These are phyloP conservation scores for Drosophila birchii DNA, from an alignment of 2,888 invertebrate genomes.

Conservation along the genomic window DNA sequence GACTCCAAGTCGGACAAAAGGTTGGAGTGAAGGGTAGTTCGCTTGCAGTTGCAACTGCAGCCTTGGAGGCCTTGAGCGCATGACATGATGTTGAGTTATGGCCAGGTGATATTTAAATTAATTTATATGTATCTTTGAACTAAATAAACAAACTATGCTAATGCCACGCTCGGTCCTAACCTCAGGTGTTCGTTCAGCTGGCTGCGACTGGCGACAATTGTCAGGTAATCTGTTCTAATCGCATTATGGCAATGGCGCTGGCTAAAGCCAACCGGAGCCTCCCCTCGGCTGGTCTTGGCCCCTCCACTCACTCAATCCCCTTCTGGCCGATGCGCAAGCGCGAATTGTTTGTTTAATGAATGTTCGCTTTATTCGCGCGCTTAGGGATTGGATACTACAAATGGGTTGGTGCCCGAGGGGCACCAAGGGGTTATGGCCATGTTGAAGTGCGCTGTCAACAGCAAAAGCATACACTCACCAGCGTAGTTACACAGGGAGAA, in stretches of 20 bases:
- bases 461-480: conserved; percentile 36
- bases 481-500: conserved; percentile 11
- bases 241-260: conserved; percentile 69
- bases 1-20: conserved; percentile 48
- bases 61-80: conserved; percentile 57
- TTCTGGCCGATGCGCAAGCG: conserved; percentile 44
- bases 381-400: conserved; percentile 23
- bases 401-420: neutral
- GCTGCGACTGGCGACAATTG: conserved; percentile 62
- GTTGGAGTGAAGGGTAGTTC: conserved; percentile 70
- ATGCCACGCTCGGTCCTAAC: conserved; percentile 47
- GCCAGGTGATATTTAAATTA: conserved; percentile 76
- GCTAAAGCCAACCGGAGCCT: conserved; percentile 19
- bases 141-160: conserved; percentile 78
- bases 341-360: conserved; percentile 65
- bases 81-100: conserved; percentile 72
- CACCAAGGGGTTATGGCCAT: conserved; percentile 45
- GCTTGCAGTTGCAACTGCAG: conserved; percentile 64
- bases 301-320: neutral
- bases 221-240: conserved; percentile 81
- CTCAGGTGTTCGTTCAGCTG: conserved; percentile 65
- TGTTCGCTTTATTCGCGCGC: conserved; percentile 45
- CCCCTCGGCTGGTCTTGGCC: neutral
- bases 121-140: conserved; percentile 73
- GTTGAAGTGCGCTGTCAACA: conserved; percentile 63